These are phyloP conservation scores for Archivesica marissinica DNA, from an alignment of 1,140 invertebrate genomes.

Conservation along the genomic window DNA sequence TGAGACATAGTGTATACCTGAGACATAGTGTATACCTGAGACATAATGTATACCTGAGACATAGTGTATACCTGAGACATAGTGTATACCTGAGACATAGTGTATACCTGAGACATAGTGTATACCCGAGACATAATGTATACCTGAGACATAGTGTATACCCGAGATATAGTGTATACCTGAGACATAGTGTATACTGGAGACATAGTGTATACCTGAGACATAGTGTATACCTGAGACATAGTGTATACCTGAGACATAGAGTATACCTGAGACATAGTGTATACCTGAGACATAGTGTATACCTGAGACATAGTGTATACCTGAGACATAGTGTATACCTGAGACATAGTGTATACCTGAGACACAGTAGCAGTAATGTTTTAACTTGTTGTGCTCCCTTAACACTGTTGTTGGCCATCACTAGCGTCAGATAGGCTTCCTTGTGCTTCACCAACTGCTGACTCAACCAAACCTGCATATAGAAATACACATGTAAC, in stretches of 20 bases:
- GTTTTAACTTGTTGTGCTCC: constrained; percentile 69
- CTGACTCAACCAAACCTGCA: constrained; percentile 78
- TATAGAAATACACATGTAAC: too few relatives aligned
- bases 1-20: constrained; percentile 66
- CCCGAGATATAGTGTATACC: constrained; percentile 63
- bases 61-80: constrained; percentile 73
- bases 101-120: constrained; percentile 75
- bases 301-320: constrained; percentile 74
- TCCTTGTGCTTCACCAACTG: constrained; percentile 75
- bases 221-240: constrained; percentile 71
- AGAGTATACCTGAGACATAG: constrained; percentile 75
- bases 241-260: constrained; percentile 47
- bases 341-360: constrained; percentile 63
- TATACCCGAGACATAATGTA: neutral
- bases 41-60: constrained; percentile 59
- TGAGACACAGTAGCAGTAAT: constrained; percentile 73
- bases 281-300: neutral
- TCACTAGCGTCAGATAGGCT: constrained; percentile 58
- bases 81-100: constrained; percentile 21
- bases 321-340: neutral
- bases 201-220: neutral
- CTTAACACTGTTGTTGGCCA: constrained; percentile 42
- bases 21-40: constrained; percentile 68
- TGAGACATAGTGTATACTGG: constrained; percentile 75
- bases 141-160: constrained; percentile 74